Base-by-base conservation (phyloP, 1,140 invertebrate genomes). In the Neodiprion fabricii region DNA sequence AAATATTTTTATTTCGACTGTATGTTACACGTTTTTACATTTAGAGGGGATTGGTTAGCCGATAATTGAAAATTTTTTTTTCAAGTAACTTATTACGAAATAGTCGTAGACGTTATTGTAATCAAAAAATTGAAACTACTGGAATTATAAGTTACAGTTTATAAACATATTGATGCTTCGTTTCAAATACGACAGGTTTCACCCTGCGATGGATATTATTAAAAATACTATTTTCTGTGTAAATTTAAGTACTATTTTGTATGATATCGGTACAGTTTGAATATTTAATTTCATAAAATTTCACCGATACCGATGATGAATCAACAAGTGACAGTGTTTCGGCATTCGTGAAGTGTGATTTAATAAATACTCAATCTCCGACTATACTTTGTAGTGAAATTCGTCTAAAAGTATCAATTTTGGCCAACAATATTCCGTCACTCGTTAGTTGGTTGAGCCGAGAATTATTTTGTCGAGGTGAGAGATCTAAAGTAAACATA, bases 401-500 rank as follows among this genome's bases (percentile, higher is more conserved):
- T 14, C 4, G 0, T 40, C 5, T 61, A 61, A 12, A 17, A 61
- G 53, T 9, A 14, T 61, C 53, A 9, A 40, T 40, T 40, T 40
- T 40, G 28, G 28, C 28, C 3, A 61, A 12, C 53, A 7, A 61
- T 8, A 61, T 17, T 17, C 53, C 11, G 11, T 61, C 53, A 5
- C 53, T 8, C 5, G 3, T 61, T 4, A 0, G 28, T 40, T 40
- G 53, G 0, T 7, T 61, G 4, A 12, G n/a, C 1, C 11, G 53
- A 61, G n/a, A 14, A 61, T 61, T 61, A 61, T 9, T 61, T 61
- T 61, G 53, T 61, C 53, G 53, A 61, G 53, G 11, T 12, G 53
- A 61, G 11, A 61, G 53, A 61, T 61, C 53, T 61, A 61, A 9
- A 61, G 53, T 61, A 61, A 61, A 61, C 53, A 61, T 61, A 61